Evolutionary conservation across 2,113 vertebrate genomes (phyloP).

Genomic region (Cygnus buccinator): DNA sequence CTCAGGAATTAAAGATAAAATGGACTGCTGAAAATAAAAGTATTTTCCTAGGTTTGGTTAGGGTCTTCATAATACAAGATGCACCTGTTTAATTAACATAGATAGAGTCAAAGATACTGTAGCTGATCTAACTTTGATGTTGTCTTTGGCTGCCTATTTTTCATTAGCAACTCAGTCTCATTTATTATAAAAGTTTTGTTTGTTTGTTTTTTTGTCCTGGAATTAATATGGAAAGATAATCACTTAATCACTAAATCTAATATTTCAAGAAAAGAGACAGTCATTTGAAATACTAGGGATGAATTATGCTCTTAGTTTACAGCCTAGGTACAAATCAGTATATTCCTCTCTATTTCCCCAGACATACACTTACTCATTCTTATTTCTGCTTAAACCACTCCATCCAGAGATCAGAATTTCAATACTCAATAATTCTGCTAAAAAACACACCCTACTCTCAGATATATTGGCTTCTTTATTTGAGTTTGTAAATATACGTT

Average conservation of each 20-base stretch:
- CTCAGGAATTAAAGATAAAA: neutral
- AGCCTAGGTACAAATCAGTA: neutral
- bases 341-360: neutral
- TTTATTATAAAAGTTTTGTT: neutral
- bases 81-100: neutral
- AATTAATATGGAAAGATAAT: neutral
- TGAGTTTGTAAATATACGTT: neutral
- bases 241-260: neutral
- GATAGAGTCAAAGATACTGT: neutral
- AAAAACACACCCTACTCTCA: neutral
- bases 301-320: neutral
- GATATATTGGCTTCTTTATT: neutral
- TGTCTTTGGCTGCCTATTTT: neutral
- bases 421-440: neutral
- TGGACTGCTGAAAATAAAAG: neutral
- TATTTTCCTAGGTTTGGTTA: neutral
- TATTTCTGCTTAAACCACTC: neutral
- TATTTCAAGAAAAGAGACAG: neutral
- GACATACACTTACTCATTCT: neutral
- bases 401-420: neutral
- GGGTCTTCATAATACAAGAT: neutral
- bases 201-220: neutral
- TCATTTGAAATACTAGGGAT: neutral
- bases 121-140: neutral
- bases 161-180: neutral